These are phyloP conservation scores for Myiopsitta monachus DNA, from an alignment of 2,113 vertebrate genomes.

Conservation along the genomic window DNA sequence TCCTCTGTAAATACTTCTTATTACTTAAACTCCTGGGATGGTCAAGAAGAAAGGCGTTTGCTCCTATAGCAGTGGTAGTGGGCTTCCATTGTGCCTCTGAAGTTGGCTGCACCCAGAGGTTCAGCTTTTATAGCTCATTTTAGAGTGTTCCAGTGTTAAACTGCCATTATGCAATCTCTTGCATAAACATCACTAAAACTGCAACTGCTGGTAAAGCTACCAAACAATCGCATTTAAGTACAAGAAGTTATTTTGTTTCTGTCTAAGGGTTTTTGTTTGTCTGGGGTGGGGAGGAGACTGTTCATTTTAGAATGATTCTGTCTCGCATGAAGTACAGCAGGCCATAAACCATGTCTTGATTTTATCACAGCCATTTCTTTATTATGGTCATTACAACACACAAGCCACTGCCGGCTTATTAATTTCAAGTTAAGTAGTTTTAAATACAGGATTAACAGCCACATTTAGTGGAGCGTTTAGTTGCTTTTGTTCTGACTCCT, in stretches of 20 bases:
- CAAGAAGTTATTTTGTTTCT: not conserved
- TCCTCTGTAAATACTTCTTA: not conserved
- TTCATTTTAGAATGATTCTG: not conserved
- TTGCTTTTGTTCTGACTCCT: not conserved
- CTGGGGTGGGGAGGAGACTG: not conserved
- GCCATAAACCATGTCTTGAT: not conserved
- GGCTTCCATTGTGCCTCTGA: not conserved
- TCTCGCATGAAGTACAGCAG: not conserved
- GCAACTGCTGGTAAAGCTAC: not conserved
- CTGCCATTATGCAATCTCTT: not conserved
- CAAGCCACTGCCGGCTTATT: not conserved
- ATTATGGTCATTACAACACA: not conserved
- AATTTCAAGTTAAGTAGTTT: not conserved
- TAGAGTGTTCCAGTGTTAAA: not conserved
- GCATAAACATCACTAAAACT: not conserved
- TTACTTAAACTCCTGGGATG: not conserved
- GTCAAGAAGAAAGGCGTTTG: not conserved
- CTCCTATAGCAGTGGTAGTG: not conserved
- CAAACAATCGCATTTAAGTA: not conserved
- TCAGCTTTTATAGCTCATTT: not conserved
- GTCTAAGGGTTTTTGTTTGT: not conserved
- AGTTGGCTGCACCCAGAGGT: not conserved
- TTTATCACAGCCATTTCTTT: not conserved
- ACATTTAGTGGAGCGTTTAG: not conserved
- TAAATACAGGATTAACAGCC: not conserved